Evolutionary conservation across 2,888 invertebrate species (phyloP).

Genomic region (Idaea biselata): DNA sequence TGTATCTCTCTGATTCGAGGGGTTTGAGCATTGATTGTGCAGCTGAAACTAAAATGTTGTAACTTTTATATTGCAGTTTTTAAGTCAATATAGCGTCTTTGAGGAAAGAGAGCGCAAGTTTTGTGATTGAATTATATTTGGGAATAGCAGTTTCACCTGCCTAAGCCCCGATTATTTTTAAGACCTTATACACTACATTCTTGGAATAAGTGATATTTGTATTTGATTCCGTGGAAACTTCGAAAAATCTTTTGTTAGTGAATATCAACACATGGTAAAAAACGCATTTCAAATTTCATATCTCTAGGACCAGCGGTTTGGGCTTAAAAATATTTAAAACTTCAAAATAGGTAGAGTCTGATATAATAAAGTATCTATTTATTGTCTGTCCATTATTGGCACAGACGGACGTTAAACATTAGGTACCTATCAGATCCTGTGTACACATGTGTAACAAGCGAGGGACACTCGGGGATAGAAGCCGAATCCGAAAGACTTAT

Average conservation of each 20-base stretch:
- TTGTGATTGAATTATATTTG: no score
- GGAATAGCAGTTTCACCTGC: no score
- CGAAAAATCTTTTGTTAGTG: no score
- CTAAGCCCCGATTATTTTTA: no score
- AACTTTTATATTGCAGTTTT: neutral
- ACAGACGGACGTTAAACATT: conserved; percentile 67
- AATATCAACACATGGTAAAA: no score
- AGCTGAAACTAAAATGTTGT: neutral
- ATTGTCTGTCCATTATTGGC: conserved; percentile 53
- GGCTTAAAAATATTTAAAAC: neutral
- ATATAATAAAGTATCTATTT: conserved; percentile 20
- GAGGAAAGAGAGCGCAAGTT: neutral
- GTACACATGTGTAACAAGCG: conserved; percentile 39
- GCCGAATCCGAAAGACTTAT: neutral
- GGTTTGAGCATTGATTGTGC: neutral
- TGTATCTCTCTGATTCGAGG: neutral
- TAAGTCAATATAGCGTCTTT: neutral
- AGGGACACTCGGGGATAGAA: neutral
- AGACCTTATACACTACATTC: no score
- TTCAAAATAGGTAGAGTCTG: neutral
- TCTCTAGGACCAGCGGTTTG: no score
- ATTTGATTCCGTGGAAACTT: no score
- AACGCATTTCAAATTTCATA: no score
- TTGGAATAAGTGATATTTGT: no score
- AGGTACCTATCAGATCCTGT: conserved; percentile 44